Conservation (phyloP, 2,888 invertebrate genomes). For the Trachelus tabidus region DNA sequence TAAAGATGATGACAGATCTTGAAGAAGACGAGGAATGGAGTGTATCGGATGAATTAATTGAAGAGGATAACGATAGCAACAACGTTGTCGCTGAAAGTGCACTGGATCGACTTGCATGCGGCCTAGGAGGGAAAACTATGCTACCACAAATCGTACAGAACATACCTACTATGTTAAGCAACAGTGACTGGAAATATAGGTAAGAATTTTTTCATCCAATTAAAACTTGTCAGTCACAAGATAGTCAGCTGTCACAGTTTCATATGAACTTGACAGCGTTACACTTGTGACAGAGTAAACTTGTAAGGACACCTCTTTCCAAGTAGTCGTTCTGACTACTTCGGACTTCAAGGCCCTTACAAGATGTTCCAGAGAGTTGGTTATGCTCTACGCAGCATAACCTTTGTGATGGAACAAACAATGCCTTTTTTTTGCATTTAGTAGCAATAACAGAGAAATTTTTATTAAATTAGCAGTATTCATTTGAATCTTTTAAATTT, state of each 20-base stretch:
- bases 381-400: slow-evolving; percentile 27
- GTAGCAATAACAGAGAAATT: neutral
- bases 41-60: slow-evolving; percentile 84
- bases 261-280: slow-evolving; percentile 45
- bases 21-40: slow-evolving; percentile 94
- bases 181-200: slow-evolving; percentile 85
- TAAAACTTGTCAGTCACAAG: neutral
- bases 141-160: slow-evolving; percentile 87
- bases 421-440: slow-evolving; percentile 6
- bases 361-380: slow-evolving; percentile 46
- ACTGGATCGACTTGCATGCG: slow-evolving; percentile 96
- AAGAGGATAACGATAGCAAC: slow-evolving; percentile 95
- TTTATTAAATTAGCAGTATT: neutral
- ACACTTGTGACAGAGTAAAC: slow-evolving; percentile 55
- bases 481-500: neutral
- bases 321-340: slow-evolving; percentile 43
- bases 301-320: slow-evolving; percentile 29
- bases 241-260: neutral
- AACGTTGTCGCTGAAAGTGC: slow-evolving; percentile 97
- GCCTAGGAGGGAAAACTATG: slow-evolving; percentile 93
- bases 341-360: slow-evolving; percentile 20
- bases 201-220: slow-evolving; percentile 29
- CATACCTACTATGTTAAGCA: slow-evolving; percentile 88
- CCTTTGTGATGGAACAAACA: slow-evolving; percentile 46
- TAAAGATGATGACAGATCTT: slow-evolving; percentile 95